phyloP scores from a whole-genome alignment of 2,888 invertebrate genomes.

The Eristalinus sepulchralis region DNA sequence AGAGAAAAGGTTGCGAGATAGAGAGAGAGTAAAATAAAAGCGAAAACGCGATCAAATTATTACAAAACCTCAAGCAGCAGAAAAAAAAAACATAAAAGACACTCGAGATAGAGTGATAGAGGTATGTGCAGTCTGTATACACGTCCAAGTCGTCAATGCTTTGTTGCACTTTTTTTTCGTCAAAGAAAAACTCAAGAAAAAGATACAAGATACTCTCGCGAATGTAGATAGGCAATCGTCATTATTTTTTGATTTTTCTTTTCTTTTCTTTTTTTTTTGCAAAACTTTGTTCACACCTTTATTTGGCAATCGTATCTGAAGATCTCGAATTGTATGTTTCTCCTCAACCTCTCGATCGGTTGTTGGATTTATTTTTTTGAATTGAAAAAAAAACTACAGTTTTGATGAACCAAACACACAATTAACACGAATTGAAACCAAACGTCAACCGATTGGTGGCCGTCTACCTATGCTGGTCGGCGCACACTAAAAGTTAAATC shows the following conservation, averaged over 20 bases:
- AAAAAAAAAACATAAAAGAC: conserved; percentile 32
- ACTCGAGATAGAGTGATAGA: conserved; percentile 57
- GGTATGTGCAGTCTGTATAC: conserved; percentile 49
- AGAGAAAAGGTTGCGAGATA: background rate
- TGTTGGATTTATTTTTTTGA: background rate
- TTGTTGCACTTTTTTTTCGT: conserved; percentile 46
- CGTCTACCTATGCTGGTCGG: conserved; percentile 81
- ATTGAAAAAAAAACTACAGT: conserved; percentile 19
- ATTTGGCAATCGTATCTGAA: background rate
- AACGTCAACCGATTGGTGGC: conserved; percentile 78
- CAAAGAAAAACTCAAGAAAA: background rate
- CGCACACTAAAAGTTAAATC: conserved; percentile 81
- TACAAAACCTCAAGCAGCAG: conserved; percentile 63
- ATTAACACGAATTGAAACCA: conserved; percentile 56
- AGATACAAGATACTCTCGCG: conserved; percentile 30
- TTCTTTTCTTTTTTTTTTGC: background rate
- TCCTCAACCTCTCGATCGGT: background rate
- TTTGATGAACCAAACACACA: conserved; percentile 28
- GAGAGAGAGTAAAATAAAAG: conserved; percentile 54
- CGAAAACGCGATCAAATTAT: conserved; percentile 71
- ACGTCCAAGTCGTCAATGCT: conserved; percentile 13
- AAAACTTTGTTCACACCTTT: conserved; percentile 38
- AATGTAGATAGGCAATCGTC: background rate
- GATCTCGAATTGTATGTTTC: background rate
- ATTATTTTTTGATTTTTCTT: background rate